Conservation (phyloP, 2,113 vertebrate species). For the Tetrao urogallus region DNA sequence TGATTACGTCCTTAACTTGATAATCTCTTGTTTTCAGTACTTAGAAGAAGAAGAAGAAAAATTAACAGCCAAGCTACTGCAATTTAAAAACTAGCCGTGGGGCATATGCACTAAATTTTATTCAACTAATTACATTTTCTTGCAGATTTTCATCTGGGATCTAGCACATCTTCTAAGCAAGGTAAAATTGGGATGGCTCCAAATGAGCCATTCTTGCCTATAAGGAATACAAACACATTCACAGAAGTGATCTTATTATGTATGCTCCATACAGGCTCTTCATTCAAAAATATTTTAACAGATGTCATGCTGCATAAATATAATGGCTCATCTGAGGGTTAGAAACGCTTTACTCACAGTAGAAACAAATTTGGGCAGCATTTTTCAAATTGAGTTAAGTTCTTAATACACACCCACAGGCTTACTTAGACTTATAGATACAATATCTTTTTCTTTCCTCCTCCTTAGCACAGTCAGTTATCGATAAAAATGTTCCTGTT, state of each 20-base stretch:
- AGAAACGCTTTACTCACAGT: constrained; percentile 22
- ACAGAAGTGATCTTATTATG: constrained; percentile 33
- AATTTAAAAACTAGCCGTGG: not conserved
- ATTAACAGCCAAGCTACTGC: constrained; percentile 29
- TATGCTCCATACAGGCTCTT: constrained; percentile 28
- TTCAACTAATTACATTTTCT: constrained; percentile 60
- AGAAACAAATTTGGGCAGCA: constrained; percentile 61
- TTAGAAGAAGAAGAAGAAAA: not conserved
- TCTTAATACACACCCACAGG: constrained; percentile 57
- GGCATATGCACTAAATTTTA: constrained; percentile 49
- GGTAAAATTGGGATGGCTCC: constrained; percentile 21
- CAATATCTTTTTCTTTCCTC: constrained; percentile 41
- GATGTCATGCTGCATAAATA: constrained; percentile 59
- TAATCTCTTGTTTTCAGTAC: constrained; percentile 32
- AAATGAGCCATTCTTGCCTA: constrained; percentile 43
- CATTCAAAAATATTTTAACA: constrained; percentile 69
- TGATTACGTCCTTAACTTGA: constrained; percentile 37
- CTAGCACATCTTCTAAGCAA: constrained; percentile 23
- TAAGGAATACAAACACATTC: constrained; percentile 35
- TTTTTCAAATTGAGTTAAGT: constrained; percentile 70
- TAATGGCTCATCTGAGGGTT: constrained; percentile 54
- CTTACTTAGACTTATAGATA: constrained; percentile 68
- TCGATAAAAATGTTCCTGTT: not conserved
- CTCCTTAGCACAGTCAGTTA: constrained; percentile 33
- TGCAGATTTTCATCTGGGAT: constrained; percentile 45